Conservation (phyloP, 2,113 vertebrate species). For the Apus apus region DNA sequence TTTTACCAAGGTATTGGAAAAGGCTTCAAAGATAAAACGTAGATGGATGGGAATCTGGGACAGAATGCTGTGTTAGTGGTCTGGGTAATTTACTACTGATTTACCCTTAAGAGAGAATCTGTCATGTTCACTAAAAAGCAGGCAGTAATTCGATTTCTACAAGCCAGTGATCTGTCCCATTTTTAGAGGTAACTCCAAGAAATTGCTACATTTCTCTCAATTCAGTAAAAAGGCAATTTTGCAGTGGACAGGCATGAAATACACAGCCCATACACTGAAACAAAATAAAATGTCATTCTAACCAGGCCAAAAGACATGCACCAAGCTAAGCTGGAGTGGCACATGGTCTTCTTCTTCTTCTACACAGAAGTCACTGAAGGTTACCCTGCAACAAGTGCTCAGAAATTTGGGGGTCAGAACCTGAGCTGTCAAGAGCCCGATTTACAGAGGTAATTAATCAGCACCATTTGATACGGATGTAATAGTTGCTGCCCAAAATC, state of each 20-base stretch:
- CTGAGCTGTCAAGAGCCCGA: not conserved
- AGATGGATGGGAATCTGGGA: not conserved
- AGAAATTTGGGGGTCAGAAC: not conserved
- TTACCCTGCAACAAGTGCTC: not conserved
- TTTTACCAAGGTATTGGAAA: not conserved
- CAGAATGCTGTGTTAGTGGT: not conserved
- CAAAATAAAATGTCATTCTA: not conserved
- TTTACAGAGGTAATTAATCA: not conserved
- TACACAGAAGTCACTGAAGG: not conserved
- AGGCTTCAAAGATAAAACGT: not conserved
- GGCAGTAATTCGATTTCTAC: not conserved
- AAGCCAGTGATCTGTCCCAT: not conserved
- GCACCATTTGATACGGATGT: not conserved
- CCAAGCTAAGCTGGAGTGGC: not conserved
- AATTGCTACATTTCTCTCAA: not conserved
- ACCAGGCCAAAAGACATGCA: not conserved
- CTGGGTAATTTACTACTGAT: not conserved
- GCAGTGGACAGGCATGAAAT: not conserved
- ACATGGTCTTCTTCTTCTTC: not conserved
- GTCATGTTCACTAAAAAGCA: not conserved
- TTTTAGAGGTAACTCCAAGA: not conserved
- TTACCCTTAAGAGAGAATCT: not conserved
- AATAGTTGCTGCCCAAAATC: slow-evolving; percentile 5
- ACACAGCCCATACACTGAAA: not conserved
- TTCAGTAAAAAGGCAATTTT: slow-evolving; percentile 3